Percentiles rank a stretch among this genome's conserved stretches.
Evolutionary conservation across 1,140 invertebrate species (phyloP).

Genomic region (Drosophila malerkotliana): DNA sequence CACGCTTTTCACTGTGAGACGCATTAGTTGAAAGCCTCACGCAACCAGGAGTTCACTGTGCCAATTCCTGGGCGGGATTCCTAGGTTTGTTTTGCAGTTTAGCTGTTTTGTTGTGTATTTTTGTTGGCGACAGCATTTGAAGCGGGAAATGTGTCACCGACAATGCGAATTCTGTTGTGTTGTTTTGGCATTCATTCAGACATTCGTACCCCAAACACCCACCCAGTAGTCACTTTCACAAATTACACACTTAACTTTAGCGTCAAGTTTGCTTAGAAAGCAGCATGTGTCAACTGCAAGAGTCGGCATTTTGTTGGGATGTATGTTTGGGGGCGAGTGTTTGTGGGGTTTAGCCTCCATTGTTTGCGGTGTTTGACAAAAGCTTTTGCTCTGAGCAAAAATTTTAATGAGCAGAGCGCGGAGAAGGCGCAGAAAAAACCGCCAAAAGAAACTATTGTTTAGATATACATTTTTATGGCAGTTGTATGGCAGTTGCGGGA

Average conservation of each 20-base stretch:
- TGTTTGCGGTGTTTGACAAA: conserved; percentile 38
- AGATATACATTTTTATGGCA: conserved; percentile 39
- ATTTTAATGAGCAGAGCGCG: conserved; percentile 72
- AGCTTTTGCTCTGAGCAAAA: conserved; percentile 51
- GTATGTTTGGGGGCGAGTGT: background rate
- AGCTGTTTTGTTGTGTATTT: conserved; percentile 18
- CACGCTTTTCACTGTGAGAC: conserved; percentile 11
- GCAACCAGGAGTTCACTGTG: conserved; percentile 67
- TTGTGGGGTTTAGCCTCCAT: conserved; percentile 3
- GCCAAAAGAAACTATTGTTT: conserved; percentile 71
- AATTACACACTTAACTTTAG: conserved; percentile 75
- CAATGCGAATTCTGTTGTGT: conserved; percentile 55
- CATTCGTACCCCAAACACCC: conserved; percentile 6
- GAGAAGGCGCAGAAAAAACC: conserved; percentile 26
- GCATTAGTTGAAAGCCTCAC: conserved; percentile 50
- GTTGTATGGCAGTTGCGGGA: conserved; percentile 25
- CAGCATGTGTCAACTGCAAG: conserved; percentile 61
- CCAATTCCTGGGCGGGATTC: conserved; percentile 55
- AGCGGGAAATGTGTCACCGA: conserved; percentile 64
- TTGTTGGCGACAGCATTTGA: conserved; percentile 11
- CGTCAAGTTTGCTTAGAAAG: conserved; percentile 51
- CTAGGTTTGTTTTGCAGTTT: conserved; percentile 32
- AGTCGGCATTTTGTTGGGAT: conserved; percentile 33
- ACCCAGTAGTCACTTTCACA: conserved; percentile 61
- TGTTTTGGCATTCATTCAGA: conserved; percentile 39